Percentiles rank a stretch among this genome's conserved stretches.
These are phyloP conservation scores for Cosmia trapezina DNA, from an alignment of 2,888 invertebrate genomes.

Conservation along the genomic window DNA sequence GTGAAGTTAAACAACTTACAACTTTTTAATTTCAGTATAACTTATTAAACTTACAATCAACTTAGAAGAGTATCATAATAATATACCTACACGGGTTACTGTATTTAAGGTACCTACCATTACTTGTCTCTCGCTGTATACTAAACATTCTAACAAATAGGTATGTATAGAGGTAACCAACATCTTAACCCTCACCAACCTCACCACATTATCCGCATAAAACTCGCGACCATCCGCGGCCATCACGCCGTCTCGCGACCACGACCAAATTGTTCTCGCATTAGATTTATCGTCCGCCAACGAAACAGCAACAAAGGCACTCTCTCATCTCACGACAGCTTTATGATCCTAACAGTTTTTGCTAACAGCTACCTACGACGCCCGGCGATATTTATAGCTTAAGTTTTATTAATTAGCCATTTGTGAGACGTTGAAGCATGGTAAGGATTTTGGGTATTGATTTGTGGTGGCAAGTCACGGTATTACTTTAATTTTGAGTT, in stretches of 20 bases:
- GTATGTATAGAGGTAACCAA: not conserved
- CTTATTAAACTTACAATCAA: too few relatives aligned
- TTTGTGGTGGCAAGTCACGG: constrained; percentile 61
- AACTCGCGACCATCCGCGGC: constrained; percentile 53
- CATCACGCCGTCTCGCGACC: constrained; percentile 66
- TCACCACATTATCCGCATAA: constrained; percentile 45
- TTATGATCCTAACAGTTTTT: constrained; percentile 91
- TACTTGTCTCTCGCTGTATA: too few relatives aligned
- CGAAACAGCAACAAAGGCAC: constrained; percentile 89
- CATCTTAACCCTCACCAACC: constrained; percentile 50
- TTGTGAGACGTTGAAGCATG: constrained; percentile 78
- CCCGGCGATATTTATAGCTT: constrained; percentile 84
- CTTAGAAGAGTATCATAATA: too few relatives aligned
- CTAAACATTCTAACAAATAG: too few relatives aligned
- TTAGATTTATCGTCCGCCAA: constrained; percentile 86
- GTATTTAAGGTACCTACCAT: too few relatives aligned
- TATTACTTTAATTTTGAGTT: constrained; percentile 53
- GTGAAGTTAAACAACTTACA: too few relatives aligned
- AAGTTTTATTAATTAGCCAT: constrained; percentile 90
- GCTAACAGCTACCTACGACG: constrained; percentile 86
- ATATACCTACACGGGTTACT: too few relatives aligned
- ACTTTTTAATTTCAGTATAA: too few relatives aligned
- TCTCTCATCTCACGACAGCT: constrained; percentile 89
- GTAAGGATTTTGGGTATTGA: constrained; percentile 64
- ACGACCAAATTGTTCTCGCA: constrained; percentile 83